Conservation (phyloP, 1,140 invertebrate species). For the Piezodorus guildinii region DNA sequence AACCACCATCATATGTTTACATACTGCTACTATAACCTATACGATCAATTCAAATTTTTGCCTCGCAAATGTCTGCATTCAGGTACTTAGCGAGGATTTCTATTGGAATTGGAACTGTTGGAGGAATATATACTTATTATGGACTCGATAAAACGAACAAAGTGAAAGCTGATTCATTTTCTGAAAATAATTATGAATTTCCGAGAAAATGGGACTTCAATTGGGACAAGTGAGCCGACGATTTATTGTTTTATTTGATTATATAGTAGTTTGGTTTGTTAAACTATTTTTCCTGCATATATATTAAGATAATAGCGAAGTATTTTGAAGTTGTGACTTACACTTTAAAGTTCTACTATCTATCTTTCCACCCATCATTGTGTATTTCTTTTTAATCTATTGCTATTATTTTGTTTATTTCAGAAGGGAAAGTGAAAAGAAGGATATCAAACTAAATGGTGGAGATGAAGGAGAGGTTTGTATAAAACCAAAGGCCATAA, state of each 20-base stretch:
- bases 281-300: too few species aligned
- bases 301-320: too few species aligned
- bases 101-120: constrained; percentile 8
- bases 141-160: background rate
- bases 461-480: constrained; percentile 31
- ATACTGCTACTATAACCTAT: constrained; percentile 3
- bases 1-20: constrained; percentile 6
- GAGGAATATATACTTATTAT: constrained; percentile 5
- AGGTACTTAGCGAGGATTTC: constrained; percentile 3
- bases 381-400: too few species aligned
- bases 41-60: background rate
- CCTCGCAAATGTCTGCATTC: background rate
- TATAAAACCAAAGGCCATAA: constrained; percentile 50
- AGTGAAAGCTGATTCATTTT: background rate
- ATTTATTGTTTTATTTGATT: background rate
- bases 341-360: too few species aligned
- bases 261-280: background rate
- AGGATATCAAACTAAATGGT: constrained; percentile 37
- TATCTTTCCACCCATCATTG: too few species aligned
- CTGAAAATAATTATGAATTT: background rate
- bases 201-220: constrained; percentile 4
- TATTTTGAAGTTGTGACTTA: too few species aligned
- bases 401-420: background rate
- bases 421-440: constrained; percentile 25
- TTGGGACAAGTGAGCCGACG: background rate